Evolutionary conservation across 2,888 invertebrate genomes (phyloP).

Genomic region (Hypolimnas misippus): DNA sequence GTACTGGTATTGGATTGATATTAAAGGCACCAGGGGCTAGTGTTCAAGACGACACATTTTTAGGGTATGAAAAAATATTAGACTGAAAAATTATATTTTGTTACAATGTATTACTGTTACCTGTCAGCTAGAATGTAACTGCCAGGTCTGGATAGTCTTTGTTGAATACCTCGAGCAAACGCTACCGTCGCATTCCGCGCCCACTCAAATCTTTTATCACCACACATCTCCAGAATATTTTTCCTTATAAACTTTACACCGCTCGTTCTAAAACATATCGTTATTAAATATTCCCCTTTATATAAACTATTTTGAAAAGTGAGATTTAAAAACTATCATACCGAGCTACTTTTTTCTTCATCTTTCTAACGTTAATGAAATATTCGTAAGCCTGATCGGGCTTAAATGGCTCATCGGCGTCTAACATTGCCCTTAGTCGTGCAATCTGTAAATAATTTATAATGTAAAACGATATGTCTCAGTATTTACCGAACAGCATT

Average conservation of each 20-base stretch:
- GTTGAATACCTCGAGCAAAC: conserved; percentile 72
- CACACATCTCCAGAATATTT: conserved; percentile 59
- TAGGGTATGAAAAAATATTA: too few species aligned
- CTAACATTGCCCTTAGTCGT: conserved; percentile 67
- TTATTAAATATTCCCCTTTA: too few species aligned
- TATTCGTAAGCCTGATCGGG: conserved; percentile 78
- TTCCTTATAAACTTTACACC: conserved; percentile 59
- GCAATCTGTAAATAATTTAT: conserved; percentile 56
- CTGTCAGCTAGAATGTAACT: conserved; percentile 66
- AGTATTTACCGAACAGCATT: too few species aligned
- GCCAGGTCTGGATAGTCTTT: conserved; percentile 64
- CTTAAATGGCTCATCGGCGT: conserved; percentile 76
- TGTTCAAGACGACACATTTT: too few species aligned
- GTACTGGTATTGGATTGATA: too few species aligned
- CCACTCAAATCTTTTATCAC: conserved; percentile 67
- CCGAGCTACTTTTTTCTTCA: conserved; percentile 59
- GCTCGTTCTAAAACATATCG: conserved; percentile 35
- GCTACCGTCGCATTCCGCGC: conserved; percentile 73
- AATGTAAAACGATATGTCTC: not conserved
- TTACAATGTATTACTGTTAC: conserved; percentile 46
- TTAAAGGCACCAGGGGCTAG: too few species aligned
- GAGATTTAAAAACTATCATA: conserved; percentile 44
- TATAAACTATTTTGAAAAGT: not conserved
- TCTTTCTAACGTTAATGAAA: conserved; percentile 67
- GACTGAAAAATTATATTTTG: too few species aligned